Evolutionary conservation across 2,888 invertebrate species (phyloP), one percentile per base, ranked within the genome.

Genomic region (Malthinus seriepunctatus): DNA sequence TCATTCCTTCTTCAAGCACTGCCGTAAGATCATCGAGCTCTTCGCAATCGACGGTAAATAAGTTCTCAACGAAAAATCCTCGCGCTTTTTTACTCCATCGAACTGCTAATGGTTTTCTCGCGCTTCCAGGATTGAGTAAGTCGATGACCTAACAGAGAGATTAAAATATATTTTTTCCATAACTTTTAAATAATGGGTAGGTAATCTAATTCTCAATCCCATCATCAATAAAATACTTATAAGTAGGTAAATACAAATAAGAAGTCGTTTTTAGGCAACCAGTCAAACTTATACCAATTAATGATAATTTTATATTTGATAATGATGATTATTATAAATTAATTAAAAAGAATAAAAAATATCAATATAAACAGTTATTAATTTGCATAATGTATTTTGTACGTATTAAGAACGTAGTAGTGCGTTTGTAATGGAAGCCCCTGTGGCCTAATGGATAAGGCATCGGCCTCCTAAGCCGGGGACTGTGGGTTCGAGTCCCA

Each of bases 1-100:
- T 84, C 87, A 95, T 89, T 10, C 97, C 97, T 86, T 97, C 97
- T 80, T 97, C 96, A 38, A 97, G 80, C 14, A 97, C 96, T 0
- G 95, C 95, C 71, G 95, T 84, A 55, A 97, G 81, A 77, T 97
- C 96, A 68, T 96, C 96, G 45, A 95, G 79, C 71, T 94, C 90
- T 75, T 95, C 94, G 74, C 97, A 97, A 74, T 96, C 95, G 0
- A 96, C 94, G 0, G 91, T 93, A 76, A 97, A 97, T n/a, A 93
- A 83, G 78, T 97, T 97, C 78, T 97, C 97, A 4, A 97, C 96
- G 76, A 95, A 96, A 78, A 97, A 97, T 2, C 95, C 91, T 9
- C 93, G 82, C 46, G 90, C 89, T 75, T 95, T 95, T 76, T 96
- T 95, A 39, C 93, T 93, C 96, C 97, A 97, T 47, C 97, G 84